phyloP scores from a whole-genome alignment of 2,888 invertebrate species.

The Amblyjoppa fuscipennis region DNA sequence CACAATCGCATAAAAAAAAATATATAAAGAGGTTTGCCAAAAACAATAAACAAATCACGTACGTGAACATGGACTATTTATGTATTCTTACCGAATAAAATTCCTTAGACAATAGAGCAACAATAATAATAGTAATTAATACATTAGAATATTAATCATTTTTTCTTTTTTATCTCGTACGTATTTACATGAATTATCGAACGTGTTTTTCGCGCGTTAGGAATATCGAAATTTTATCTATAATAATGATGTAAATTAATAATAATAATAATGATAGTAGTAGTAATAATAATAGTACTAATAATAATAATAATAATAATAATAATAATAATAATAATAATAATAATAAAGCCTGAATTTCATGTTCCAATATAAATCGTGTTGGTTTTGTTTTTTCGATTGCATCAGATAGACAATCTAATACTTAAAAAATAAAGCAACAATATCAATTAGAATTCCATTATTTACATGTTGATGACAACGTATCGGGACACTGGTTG shows the following conservation, averaged over 20 bases:
- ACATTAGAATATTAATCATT: slow-evolving; percentile 72
- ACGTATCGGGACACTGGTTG: slow-evolving; percentile 34
- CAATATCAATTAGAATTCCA: slow-evolving; percentile 58
- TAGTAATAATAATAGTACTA: slow-evolving; percentile 59
- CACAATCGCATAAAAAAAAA: background rate
- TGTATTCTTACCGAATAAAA: slow-evolving; percentile 78
- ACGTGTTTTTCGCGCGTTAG: slow-evolving; percentile 52
- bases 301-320: slow-evolving; percentile 42
- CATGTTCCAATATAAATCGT: background rate
- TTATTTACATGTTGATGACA: slow-evolving; percentile 64
- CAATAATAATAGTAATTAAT: slow-evolving; percentile 78
- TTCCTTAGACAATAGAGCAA: slow-evolving; percentile 83
- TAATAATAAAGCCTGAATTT: slow-evolving; percentile 46
- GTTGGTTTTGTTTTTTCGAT: slow-evolving; percentile 8
- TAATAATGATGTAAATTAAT: slow-evolving; percentile 49
- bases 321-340: slow-evolving; percentile 64
- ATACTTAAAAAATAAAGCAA: slow-evolving; percentile 68
- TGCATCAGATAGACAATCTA: slow-evolving; percentile 20
- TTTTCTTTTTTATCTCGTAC: slow-evolving; percentile 59
- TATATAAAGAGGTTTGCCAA: background rate
- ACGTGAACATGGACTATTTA: slow-evolving; percentile 58
- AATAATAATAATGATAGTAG: slow-evolving; percentile 51
- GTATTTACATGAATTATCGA: slow-evolving; percentile 65
- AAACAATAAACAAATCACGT: background rate
- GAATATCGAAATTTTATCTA: slow-evolving; percentile 54